phyloP scores from a whole-genome alignment of 35 echinoderm and acorn worm genomes.

The Ophioderma brevispina region DNA sequence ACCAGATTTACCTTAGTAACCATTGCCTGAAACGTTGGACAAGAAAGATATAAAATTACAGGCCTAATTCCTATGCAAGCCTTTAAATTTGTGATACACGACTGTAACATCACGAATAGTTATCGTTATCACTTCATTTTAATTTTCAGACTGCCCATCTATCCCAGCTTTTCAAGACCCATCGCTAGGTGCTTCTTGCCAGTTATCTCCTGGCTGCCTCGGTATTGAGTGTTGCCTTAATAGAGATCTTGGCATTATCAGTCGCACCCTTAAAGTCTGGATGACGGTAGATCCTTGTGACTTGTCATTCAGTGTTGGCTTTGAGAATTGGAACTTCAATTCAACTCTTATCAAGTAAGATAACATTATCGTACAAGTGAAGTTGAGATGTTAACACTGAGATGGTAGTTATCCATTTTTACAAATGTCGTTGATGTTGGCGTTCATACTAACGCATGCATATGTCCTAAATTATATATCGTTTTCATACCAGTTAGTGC shows the following conservation, averaged over 20 bases:
- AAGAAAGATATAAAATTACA: too few relatives aligned
- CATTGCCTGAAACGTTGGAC: too few relatives aligned
- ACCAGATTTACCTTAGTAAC: too few relatives aligned
- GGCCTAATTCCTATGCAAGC: too few relatives aligned
- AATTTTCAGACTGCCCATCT: background rate
- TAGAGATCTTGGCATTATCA: background rate
- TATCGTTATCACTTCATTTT: background rate
- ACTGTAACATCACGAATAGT: background rate
- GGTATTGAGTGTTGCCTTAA: conserved; percentile 12
- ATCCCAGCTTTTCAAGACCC: background rate
- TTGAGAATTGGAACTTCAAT: conserved; percentile 46
- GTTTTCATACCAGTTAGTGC: too few relatives aligned
- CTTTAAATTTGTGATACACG: background rate
- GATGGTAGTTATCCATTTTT: background rate
- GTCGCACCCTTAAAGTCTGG: conserved; percentile 15
- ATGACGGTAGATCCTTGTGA: conserved; percentile 14
- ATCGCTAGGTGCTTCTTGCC: background rate
- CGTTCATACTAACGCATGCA: background rate
- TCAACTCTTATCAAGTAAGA: too few relatives aligned
- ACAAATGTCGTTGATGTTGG: background rate
- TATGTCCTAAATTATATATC: too few relatives aligned
- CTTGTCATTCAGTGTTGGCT: background rate
- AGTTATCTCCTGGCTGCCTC: background rate
- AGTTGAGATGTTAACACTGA: background rate
- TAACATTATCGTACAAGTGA: background rate